Conservation (phyloP, 2,113 vertebrate genomes). For the Calyptommatus sinebrachiatus region DNA sequence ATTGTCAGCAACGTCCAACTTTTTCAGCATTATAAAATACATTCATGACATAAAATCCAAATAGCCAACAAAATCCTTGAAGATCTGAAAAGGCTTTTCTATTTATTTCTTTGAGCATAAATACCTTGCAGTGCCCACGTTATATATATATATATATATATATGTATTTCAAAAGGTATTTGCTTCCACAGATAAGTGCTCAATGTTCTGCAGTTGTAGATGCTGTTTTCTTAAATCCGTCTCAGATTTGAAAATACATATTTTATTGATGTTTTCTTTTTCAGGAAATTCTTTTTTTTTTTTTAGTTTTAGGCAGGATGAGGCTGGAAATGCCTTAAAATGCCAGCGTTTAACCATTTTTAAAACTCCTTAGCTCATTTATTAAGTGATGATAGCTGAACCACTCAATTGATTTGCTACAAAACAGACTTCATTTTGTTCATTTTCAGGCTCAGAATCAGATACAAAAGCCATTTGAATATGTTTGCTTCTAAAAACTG, state of each 20-base stretch:
- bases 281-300: constrained; percentile 1
- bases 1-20: too few relatives aligned
- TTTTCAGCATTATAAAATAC: too few relatives aligned
- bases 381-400: constrained; percentile 35
- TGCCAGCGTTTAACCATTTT: background rate
- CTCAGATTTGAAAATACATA: background rate
- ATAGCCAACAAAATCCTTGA: too few relatives aligned
- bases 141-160: too few relatives aligned
- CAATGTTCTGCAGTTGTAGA: background rate
- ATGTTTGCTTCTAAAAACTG: constrained; percentile 55
- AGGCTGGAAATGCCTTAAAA: constrained; percentile 19
- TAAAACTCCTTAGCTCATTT: constrained; percentile 16
- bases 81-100: too few relatives aligned
- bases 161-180: background rate
- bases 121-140: too few relatives aligned
- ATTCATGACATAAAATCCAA: too few relatives aligned
- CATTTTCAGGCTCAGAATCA: constrained; percentile 45
- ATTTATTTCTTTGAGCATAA: too few relatives aligned
- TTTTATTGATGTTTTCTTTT: constrained; percentile 24
- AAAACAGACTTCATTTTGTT: constrained; percentile 41
- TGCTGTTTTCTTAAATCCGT: constrained; percentile 3
- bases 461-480: constrained; percentile 60
- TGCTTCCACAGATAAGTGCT: constrained; percentile 17
- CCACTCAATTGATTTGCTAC: constrained; percentile 28
- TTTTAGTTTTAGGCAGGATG: constrained; percentile 30